Evolutionary conservation across 1,140 invertebrate genomes (phyloP).

Genomic region (Rhynchophorus ferrugineus): DNA sequence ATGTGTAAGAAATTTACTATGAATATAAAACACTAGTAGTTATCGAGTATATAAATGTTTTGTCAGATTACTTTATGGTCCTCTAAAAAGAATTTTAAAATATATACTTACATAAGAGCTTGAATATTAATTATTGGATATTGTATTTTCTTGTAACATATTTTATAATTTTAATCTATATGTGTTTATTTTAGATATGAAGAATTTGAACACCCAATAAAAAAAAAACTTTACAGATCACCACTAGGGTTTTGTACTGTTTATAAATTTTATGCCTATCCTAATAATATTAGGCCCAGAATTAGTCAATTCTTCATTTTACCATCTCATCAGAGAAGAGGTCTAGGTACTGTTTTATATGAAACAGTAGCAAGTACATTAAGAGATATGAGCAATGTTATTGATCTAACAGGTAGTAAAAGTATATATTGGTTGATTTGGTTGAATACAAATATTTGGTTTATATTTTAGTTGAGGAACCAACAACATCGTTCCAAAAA

Average conservation of each 20-base stretch:
- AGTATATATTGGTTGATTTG: background rate
- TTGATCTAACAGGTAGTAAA: constrained; percentile 28
- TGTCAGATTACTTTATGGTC: background rate
- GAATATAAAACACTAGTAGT: background rate
- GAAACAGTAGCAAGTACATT: constrained; percentile 19
- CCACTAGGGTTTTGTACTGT: constrained; percentile 83
- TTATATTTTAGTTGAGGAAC: constrained; percentile 30
- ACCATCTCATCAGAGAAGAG: constrained; percentile 80
- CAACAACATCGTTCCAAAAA: constrained; percentile 28
- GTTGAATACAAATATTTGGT: background rate
- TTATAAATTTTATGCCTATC: constrained; percentile 94
- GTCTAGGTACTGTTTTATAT: constrained; percentile 65
- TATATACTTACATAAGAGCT: too few relatives aligned
- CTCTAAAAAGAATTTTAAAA: too few relatives aligned
- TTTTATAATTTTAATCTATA: background rate
- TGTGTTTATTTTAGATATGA: constrained; percentile 61
- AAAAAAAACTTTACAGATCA: constrained; percentile 57
- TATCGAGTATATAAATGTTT: background rate
- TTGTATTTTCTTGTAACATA: background rate
- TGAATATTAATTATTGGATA: background rate
- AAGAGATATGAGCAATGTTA: constrained; percentile 14
- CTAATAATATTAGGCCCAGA: constrained; percentile 73
- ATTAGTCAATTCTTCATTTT: constrained; percentile 88
- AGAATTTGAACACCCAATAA: constrained; percentile 58
- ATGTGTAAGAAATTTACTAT: constrained; percentile 63